Base-by-base conservation (phyloP, 2,888 invertebrate genomes). In the Tridacna crocea region DNA sequence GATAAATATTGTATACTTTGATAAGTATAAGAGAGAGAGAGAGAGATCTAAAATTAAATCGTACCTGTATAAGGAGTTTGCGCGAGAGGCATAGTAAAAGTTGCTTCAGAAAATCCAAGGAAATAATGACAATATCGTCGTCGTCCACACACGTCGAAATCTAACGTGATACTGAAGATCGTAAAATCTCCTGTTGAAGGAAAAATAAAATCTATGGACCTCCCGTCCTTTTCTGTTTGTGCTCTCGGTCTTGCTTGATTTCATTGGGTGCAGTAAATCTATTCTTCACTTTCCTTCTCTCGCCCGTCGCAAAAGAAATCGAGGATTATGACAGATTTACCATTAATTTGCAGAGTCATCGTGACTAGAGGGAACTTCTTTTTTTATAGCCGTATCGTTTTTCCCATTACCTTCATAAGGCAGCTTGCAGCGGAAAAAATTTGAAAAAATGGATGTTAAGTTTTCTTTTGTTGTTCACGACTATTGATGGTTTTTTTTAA, bases 301-400 rank as follows among this genome's bases (percentile, higher is more conserved):
- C 17, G 55, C 10, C 55, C 55, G 55, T 19, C 36, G 3, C 36
- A 36, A 36, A 36, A 36, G 36, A 22, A 61, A 24, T 13, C n/a
- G 13, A 22, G 13, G 61, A 61, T 46, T 66, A 66, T 66, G 66
- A 66, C 66, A 66, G 66, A 66, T 66, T 66, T 66, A 6, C 36
- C 46, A 66, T 66, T 66, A 66, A 66, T 66, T 46, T 66, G 66
- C 66, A 19, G 11, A 27, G 66, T 66, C 66, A 66, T 66, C 66
- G n/a, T 66, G 66, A 66, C 46, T 46, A 63, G 63, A 26, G 26
- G 24, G 19, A 17, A 15, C 27, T 63, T 63, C 63, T 26, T 19
- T 63, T 26, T 63, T 27, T 19, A 63, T 11, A 17, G 26, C 63
- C 26, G 10, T 19, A 55, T 55, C 17, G 17, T 55, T 19, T 19